These are phyloP conservation scores for Cryptus viduatorius DNA, from an alignment of 2,888 invertebrate genomes.

Conservation along the genomic window DNA sequence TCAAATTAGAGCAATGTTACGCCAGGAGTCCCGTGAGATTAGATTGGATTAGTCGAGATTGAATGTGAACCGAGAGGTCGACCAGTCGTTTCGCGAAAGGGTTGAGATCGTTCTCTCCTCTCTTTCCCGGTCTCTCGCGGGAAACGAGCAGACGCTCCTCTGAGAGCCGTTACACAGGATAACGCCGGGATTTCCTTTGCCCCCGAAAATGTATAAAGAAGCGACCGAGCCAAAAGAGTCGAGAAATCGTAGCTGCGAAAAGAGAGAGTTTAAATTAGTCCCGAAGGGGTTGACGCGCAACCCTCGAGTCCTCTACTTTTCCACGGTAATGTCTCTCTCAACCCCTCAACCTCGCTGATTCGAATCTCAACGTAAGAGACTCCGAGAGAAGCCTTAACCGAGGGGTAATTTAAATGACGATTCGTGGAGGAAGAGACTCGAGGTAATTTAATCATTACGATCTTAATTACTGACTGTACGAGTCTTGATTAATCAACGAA, in stretches of 20 bases:
- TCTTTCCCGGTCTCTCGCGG: conserved; percentile 21
- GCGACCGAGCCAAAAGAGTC: background rate
- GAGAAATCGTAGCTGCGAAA: conserved; percentile 47
- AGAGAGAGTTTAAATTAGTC: conserved; percentile 51
- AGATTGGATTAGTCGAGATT: conserved; percentile 59
- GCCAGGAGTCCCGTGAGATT: conserved; percentile 19
- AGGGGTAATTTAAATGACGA: conserved; percentile 11
- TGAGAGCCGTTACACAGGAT: conserved; percentile 18
- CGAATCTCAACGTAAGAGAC: conserved; percentile 5
- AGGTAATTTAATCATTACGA: conserved; percentile 22
- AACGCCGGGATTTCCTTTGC: background rate
- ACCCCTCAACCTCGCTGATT: conserved; percentile 8
- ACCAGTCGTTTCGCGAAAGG: conserved; percentile 42
- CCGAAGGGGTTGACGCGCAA: conserved; percentile 43
- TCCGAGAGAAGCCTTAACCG: background rate
- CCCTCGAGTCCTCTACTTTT: background rate
- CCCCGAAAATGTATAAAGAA: conserved; percentile 18
- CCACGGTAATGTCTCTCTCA: conserved; percentile 2
- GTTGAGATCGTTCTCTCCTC: conserved; percentile 35
- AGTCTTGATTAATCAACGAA: conserved; percentile 9
- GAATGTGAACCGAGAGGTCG: conserved; percentile 51
- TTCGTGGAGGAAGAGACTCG: background rate
- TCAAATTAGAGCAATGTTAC: conserved; percentile 42
- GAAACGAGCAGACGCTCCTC: conserved; percentile 22
- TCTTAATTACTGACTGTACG: background rate